Evolutionary conservation across 2,888 invertebrate genomes (phyloP).

Genomic region (Drosophila anomalata): DNA sequence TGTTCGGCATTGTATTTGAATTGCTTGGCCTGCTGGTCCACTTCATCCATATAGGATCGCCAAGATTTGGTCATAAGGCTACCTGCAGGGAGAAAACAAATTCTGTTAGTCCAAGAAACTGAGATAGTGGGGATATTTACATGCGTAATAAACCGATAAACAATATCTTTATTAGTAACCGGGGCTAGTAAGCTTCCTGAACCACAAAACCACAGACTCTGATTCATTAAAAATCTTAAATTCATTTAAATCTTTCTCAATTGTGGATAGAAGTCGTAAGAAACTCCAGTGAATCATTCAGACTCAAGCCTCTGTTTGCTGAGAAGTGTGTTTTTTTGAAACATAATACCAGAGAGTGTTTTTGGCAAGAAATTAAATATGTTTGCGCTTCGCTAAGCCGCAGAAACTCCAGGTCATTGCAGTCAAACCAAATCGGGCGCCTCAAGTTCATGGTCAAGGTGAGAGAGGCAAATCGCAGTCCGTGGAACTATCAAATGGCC

Average conservation of each 20-base stretch:
- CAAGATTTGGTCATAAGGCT: conserved; percentile 90
- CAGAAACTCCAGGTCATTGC: conserved; percentile 7
- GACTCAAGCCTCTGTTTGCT: conserved; percentile 5
- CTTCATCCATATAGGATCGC: conserved; percentile 94
- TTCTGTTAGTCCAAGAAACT: neutral
- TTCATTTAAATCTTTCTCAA: conserved; percentile 9
- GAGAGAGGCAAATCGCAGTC: conserved; percentile 27
- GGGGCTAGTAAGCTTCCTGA: neutral
- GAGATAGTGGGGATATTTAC: neutral
- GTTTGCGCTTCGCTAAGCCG: conserved; percentile 28
- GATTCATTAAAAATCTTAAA: conserved; percentile 9
- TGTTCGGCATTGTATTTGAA: conserved; percentile 94
- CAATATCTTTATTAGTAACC: conserved; percentile 17
- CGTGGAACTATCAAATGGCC: conserved; percentile 43
- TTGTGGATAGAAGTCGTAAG: conserved; percentile 29
- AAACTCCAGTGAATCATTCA: conserved; percentile 24
- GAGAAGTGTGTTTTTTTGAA: conserved; percentile 3
- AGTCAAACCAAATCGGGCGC: conserved; percentile 13
- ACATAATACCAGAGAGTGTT: conserved; percentile 15
- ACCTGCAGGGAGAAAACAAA: conserved; percentile 81
- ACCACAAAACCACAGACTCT: conserved; percentile 21
- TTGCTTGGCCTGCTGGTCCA: conserved; percentile 92
- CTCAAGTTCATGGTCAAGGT: conserved; percentile 73
- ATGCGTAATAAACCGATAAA: neutral
- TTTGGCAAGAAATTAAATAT: conserved; percentile 7